Base-by-base conservation (phyloP, 2,888 invertebrate genomes). In the Callosobruchus maculatus region DNA sequence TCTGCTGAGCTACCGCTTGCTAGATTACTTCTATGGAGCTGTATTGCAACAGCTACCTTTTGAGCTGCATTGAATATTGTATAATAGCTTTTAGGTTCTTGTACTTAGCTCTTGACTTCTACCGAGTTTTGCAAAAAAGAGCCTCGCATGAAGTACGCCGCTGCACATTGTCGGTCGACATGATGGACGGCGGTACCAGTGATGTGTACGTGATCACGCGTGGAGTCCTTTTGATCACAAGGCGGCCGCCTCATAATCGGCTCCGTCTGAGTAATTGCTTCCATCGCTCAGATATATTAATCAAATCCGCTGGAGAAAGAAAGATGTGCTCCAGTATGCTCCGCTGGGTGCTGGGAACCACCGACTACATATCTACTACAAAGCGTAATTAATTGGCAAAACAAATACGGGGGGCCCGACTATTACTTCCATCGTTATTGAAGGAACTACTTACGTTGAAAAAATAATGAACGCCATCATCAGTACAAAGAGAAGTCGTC, bases 151-250 rank as follows among this genome's bases (percentile, higher is more conserved):
- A 9, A n/a, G 68, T 68, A 68, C 68, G 68, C 21, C 68, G 22
- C 21, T 68, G 68, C 7, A 13, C 20, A 9, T 21, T 22, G 22
- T 68, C 22, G 68, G 68, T 21, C 68, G 68, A 68, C 68, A 68
- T 68, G 26, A 21, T 5, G 71, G 21, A 20, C 21, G 67, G 22
- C 66, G 30, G 26, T 70, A 70, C 70, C 70, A 70, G 26, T 26
- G 70, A 26, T 70, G 67, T 72, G 82, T 84, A 83, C 83, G 84
- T 84, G 84, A 83, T 83, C 83, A 84, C 83, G 82, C 83, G 83
- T 84, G 82, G 78, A 81, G 82, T 82, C 81, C 80, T 82, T 83
- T 82, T 83, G 82, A 84, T 84, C 83, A 84, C 82, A 84, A 82
- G 82, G 84, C 84, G 84, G 84, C 81, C 78, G 78, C 77, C 75